Evolutionary conservation across 53 echinoderm and acorn worm genomes (phyloP), one percentile per base, ranked within the genome.

Genomic region (Holothuria leucospilota): DNA sequence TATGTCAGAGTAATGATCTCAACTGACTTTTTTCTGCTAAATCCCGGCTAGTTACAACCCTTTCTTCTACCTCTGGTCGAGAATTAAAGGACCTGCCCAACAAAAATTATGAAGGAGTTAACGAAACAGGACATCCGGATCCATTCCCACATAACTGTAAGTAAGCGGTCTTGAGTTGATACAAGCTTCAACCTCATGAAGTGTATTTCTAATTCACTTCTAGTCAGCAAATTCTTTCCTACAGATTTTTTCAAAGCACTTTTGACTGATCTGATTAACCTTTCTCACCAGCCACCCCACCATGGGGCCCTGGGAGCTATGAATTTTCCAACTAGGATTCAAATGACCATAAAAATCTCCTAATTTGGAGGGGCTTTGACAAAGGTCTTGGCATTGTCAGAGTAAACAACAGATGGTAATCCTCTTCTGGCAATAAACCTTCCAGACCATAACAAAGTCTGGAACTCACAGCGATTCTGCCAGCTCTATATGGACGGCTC

Each of bases 381-480:
- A 80, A 80, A 80, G 51, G 81, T 80, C 29, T 80, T 80, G 59
- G 81, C 81, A 58, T 80, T 80, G 28, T 80, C 59, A 53, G 59
- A 80, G 38, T 80, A 80, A 13, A 80, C 59, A n/a, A 38, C 58
- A 29, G 81, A 59, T 53, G 81, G 81, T 38, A 61, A 80, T 9
- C 81, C 59, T 29, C 81, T 58, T 24, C 81, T 58, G 8, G 81
- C 81, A n/a, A 59, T 59, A 58, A 80, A 80, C 46, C 81, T 58
- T 13, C 81, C 26, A 58, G 58, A 59, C 81, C 28, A 80, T 16
- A 14, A 80, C 20, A 58, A 58, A 80, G 0, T 72, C 72, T 72
- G 59, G 29, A 16, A 59, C 25, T 38, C 67, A 58, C 41, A 84
- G 49, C 11, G 68, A 84, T 20, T 84, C 68, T 10, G 66, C 39